Evolutionary conservation across 64 coral and sea anemone species (phyloP), one percentile per base, ranked within the genome.

Genomic region (Stichodactyla mertensii): DNA sequence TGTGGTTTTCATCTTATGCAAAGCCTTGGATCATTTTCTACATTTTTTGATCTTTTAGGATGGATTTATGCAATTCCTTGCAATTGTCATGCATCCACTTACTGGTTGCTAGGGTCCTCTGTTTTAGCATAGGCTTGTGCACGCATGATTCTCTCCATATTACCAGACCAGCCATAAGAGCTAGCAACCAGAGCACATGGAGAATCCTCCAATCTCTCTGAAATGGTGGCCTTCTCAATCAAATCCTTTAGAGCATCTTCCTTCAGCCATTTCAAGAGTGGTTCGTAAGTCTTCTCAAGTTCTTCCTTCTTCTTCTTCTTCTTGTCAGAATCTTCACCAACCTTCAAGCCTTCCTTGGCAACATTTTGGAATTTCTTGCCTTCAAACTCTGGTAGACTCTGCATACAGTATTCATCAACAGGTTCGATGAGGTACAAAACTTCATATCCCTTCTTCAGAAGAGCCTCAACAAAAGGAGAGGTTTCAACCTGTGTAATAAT

Each of bases 351-450:
- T 84, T 99, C 97, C 64, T 99, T 99, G 5, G 97, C 97, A 0
- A 95, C 97, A 84, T 99, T 99, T 66, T 99, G 97, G 97, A 99
- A 99, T 80, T 99, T 99, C 86, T 99, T 99, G 83, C 97, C 97
- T 87, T 99, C 97, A 71, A 99, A 99, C 51, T 99, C 97, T 9
- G 97, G 97, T 18, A 99, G 82, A 77, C 97, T 99, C 88, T 99
- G 97, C 60, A 99, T 99, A 64, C 97, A 99, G 82, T 99, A 99
- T 19, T 99, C 97, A 91, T 99, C 97, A 0, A 99, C 97, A 86
- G 97, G 93, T 18, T 99, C 97, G 20, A 91, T 88, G n/a, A 99
- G 90, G 83, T 91, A 99, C 52, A 99, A 57, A 4, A 99, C 97
- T 87, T 99, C 97, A 81, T 99, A 99, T 79, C 97, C 97, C 82